Evolutionary conservation across 2,113 vertebrate genomes (phyloP).

Genomic region (Eudyptes chrysolophus): DNA sequence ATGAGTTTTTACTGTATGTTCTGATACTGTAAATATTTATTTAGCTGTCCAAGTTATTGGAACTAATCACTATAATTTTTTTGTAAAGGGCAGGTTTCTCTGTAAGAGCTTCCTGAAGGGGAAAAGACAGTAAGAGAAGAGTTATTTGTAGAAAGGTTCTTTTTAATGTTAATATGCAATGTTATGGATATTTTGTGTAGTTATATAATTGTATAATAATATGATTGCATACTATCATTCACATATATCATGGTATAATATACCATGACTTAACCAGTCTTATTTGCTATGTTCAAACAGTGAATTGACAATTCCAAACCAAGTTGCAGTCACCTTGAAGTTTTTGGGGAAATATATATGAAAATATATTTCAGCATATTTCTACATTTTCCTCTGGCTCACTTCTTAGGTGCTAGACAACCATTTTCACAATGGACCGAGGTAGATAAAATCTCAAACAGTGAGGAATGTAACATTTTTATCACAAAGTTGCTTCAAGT

Average conservation of each 20-base stretch:
- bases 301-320: not conserved
- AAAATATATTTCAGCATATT: not conserved
- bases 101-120: not conserved
- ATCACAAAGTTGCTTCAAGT: not conserved
- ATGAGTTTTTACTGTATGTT: constrained; percentile 44
- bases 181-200: not conserved
- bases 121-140: not conserved
- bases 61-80: not conserved
- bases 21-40: constrained; percentile 56
- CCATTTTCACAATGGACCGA: not conserved
- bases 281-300: not conserved
- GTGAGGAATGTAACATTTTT: not conserved
- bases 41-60: constrained; percentile 3
- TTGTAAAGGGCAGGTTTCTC: not conserved
- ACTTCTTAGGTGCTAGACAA: not conserved
- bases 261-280: not conserved
- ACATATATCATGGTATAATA: not conserved
- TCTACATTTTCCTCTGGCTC: not conserved
- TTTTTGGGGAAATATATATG: not conserved
- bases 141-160: not conserved
- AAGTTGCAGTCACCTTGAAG: not conserved
- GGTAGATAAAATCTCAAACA: not conserved
- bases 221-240: not conserved
- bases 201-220: not conserved
- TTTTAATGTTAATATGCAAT: not conserved